A percentile compares a stretch with the other conserved stretches of the same genome.
Evolutionary conservation across 2,113 vertebrate species (phyloP).

Genomic region (Ageneiosus marmoratus): DNA sequence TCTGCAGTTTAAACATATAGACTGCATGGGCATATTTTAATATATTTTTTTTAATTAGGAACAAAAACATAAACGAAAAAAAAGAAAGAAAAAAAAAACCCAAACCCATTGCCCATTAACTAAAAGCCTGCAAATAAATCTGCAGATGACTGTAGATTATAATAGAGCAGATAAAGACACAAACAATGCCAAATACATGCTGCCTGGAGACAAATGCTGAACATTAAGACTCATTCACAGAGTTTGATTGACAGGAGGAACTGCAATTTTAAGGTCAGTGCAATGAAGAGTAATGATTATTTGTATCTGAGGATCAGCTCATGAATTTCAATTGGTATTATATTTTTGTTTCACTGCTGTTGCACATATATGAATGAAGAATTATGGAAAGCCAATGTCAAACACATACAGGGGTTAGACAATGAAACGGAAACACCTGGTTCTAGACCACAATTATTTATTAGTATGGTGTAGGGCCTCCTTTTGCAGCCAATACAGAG

Average conservation of each 20-base stretch:
- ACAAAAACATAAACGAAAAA: neutral
- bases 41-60: neutral
- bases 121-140: neutral
- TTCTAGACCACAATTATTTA: too few relatives aligned
- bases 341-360: conserved; percentile 7
- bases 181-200: conserved; percentile 10
- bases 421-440: too few relatives aligned
- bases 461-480: too few relatives aligned
- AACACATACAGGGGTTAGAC: too few relatives aligned
- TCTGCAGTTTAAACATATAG: neutral
- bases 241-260: conserved; percentile 12
- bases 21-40: neutral
- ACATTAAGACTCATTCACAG: conserved; percentile 3
- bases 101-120: neutral
- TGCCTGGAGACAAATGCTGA: conserved; percentile 15
- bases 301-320: conserved; percentile 37
- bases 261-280: conserved; percentile 41
- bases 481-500: too few relatives aligned
- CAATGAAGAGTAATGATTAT: conserved; percentile 34
- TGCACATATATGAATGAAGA: neutral
- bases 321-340: conserved; percentile 40
- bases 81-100: too few relatives aligned
- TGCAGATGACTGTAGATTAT: neutral
- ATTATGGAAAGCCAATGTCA: conserved; percentile 4
- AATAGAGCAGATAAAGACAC: neutral